These are phyloP conservation scores for Astreopora myriophthalma DNA, from an alignment of 64 coral and sea anemone species.

Conservation along the genomic window DNA sequence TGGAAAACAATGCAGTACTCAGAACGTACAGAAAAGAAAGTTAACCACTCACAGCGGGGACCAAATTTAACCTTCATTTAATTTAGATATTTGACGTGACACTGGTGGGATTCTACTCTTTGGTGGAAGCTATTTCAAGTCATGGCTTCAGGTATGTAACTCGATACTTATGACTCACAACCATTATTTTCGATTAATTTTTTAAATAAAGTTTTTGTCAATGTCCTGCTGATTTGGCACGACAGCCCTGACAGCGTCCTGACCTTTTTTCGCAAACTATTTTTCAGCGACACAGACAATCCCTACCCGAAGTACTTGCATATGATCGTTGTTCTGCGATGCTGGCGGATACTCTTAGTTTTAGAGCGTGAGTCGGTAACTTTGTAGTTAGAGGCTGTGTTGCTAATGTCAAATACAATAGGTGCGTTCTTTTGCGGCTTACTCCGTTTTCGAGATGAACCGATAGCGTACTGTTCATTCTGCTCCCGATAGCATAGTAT, in stretches of 20 bases:
- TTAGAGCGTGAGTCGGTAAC: conserved; percentile 40
- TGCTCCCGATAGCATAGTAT: too few species aligned
- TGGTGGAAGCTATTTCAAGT: conserved; percentile 32
- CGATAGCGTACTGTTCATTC: too few species aligned
- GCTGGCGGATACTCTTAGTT: conserved; percentile 39
- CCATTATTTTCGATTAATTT: too few species aligned
- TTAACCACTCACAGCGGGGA: not conserved
- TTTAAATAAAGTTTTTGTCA: too few species aligned
- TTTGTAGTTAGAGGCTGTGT: not conserved
- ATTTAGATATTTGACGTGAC: conserved; percentile 39
- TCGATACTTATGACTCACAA: not conserved
- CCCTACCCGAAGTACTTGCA: conserved; percentile 66
- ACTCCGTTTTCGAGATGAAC: too few species aligned
- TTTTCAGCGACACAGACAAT: not conserved
- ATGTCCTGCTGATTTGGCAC: too few species aligned
- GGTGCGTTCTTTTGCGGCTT: too few species aligned
- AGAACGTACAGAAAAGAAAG: too few species aligned
- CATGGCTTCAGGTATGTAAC: conserved; percentile 47
- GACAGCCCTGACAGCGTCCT: not conserved
- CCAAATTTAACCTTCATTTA: not conserved
- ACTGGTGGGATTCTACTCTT: conserved; percentile 45
- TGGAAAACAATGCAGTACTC: too few species aligned
- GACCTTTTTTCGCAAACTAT: not conserved
- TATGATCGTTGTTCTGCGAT: conserved; percentile 55
- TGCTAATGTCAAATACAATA: not conserved